Base-by-base conservation (phyloP, 2,113 vertebrate species). In the Ascaphus truei region DNA sequence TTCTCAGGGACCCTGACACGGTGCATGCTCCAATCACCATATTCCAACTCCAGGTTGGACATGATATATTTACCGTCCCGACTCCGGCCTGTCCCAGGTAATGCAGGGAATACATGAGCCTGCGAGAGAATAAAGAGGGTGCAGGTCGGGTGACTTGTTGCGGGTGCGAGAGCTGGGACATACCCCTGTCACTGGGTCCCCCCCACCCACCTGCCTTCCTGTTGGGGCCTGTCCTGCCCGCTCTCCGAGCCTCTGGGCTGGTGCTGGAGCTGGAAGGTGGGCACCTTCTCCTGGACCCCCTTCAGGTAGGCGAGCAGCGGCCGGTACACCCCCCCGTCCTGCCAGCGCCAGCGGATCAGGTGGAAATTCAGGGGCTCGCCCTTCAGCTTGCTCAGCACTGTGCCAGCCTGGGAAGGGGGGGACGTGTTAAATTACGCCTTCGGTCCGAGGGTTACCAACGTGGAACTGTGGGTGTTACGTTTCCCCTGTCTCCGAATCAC, bases 1-100 rank as follows among this genome's bases (percentile, higher is more conserved):
- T n/a, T n/a, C n/a, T n/a, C n/a, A n/a, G n/a, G n/a, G n/a, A n/a
- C n/a, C n/a, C n/a, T n/a, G n/a, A n/a, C n/a, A n/a, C n/a, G n/a
- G n/a, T n/a, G n/a, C n/a, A n/a, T n/a, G n/a, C n/a, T n/a, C n/a
- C n/a, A n/a, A n/a, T n/a, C n/a, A n/a, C n/a, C n/a, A n/a, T n/a
- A n/a, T n/a, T n/a, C n/a, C n/a, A n/a, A n/a, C n/a, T n/a, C n/a
- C n/a, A n/a, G n/a, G n/a, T n/a, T n/a, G n/a, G n/a, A n/a, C n/a
- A n/a, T n/a, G n/a, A n/a, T n/a, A n/a, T 61, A 62, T 34, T 84
- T 90, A 93, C 88, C 92, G 73, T 83, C 74, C 90, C 91, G 3
- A 88, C 73, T 3, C 81, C 55, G 37, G 79, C 79, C 75, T 72
- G 88, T 72, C 91, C 90, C 73, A 95, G 62, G 76, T 82, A 88